These are phyloP conservation scores for Catharus bicknelli DNA, from an alignment of 2,113 vertebrate genomes.

Conservation along the genomic window DNA sequence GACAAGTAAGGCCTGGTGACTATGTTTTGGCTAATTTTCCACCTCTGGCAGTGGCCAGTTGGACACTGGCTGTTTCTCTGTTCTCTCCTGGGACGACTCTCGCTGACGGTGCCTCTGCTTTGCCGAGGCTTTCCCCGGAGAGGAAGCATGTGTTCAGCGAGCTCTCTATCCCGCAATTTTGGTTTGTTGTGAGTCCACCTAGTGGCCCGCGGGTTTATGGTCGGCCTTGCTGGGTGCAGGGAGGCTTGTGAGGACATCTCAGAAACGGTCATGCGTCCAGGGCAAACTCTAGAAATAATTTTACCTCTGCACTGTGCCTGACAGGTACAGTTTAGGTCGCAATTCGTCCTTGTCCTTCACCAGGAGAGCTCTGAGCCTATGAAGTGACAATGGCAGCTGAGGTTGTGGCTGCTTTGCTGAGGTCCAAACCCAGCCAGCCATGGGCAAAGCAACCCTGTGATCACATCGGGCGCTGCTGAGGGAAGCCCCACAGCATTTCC, in stretches of 20 bases:
- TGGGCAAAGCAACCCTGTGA: not conserved
- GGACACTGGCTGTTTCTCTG: not conserved
- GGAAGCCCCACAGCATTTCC: not conserved
- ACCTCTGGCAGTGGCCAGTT: not conserved
- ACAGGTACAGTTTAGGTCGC: not conserved
- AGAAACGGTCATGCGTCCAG: rapidly evolving
- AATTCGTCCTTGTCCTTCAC: rapidly evolving
- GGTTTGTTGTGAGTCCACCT: not conserved
- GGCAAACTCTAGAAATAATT: not conserved
- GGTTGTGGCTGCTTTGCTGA: not conserved
- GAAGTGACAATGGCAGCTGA: not conserved
- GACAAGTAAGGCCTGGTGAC: not conserved
- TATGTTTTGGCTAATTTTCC: not conserved
- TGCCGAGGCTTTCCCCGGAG: not conserved
- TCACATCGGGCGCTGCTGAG: not conserved
- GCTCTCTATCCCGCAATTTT: not conserved
- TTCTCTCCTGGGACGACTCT: not conserved
- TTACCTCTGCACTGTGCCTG: not conserved
- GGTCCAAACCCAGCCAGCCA: not conserved
- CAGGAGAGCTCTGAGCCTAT: not conserved
- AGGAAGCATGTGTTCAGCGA: rapidly evolving
- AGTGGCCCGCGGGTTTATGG: not conserved
- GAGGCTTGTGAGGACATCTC: not conserved
- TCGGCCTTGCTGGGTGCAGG: not conserved
- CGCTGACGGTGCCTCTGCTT: rapidly evolving